Evolutionary conservation across 2,113 vertebrate genomes (phyloP).

Genomic region (Romanogobio albipinnatus): DNA sequence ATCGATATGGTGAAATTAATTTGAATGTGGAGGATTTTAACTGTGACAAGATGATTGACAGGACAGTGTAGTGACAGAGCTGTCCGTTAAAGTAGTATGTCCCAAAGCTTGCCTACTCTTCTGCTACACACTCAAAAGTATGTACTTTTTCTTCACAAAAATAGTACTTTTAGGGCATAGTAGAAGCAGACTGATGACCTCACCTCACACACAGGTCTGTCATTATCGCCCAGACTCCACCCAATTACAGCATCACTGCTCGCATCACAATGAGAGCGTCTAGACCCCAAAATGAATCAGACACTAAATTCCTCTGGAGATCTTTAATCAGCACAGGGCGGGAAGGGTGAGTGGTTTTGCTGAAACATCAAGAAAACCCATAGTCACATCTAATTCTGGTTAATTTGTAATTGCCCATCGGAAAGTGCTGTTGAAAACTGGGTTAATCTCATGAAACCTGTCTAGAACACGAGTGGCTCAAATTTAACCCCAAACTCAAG

Average conservation of each 20-base stretch:
- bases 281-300: not conserved
- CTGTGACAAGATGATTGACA: too few species aligned
- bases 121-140: too few species aligned
- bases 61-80: too few species aligned
- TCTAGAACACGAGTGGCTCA: not conserved
- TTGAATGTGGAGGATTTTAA: too few species aligned
- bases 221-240: slow-evolving; percentile 13
- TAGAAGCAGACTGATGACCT: not conserved
- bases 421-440: not conserved
- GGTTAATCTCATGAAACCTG: not conserved
- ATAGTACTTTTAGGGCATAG: too few species aligned
- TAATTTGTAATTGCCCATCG: not conserved
- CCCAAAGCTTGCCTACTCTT: too few species aligned
- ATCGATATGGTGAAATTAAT: too few species aligned
- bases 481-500: not conserved
- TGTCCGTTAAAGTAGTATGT: too few species aligned
- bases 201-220: slow-evolving; percentile 31
- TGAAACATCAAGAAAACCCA: not conserved
- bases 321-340: slow-evolving; percentile 1
- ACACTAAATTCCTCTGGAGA: not conserved
- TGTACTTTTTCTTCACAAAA: too few species aligned
- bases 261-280: not conserved
- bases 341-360: not conserved
- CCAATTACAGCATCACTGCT: not conserved
- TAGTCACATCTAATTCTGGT: slow-evolving; percentile 8